Percentiles rank a stretch among this genome's conserved stretches.
These are phyloP conservation scores for Asteroscopus sphinx DNA, from an alignment of 2,888 invertebrate species.

Conservation along the genomic window DNA sequence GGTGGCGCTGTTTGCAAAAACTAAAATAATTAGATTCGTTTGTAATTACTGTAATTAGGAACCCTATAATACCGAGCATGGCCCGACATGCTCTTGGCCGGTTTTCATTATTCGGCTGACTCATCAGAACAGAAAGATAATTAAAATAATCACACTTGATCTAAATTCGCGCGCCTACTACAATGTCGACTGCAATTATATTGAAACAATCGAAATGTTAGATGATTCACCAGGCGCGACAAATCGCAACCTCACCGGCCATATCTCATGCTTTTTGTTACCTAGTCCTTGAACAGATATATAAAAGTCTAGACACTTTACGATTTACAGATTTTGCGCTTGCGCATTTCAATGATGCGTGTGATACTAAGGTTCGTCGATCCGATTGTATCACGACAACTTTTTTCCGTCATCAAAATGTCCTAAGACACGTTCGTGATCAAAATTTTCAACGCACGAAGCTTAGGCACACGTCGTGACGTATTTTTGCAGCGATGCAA, in stretches of 20 bases:
- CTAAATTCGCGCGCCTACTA: slow-evolving; percentile 64
- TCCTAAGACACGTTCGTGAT: slow-evolving; percentile 74
- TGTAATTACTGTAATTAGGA: too few relatives aligned
- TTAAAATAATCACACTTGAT: slow-evolving; percentile 11
- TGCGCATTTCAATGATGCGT: slow-evolving; percentile 85
- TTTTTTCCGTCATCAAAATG: slow-evolving; percentile 71
- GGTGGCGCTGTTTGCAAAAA: too few relatives aligned
- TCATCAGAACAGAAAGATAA: slow-evolving; percentile 9
- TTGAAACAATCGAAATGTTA: slow-evolving; percentile 47
- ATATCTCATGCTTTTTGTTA: slow-evolving; percentile 71
- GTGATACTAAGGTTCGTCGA: slow-evolving; percentile 82
- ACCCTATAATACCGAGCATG: too few relatives aligned
- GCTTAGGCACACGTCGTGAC: slow-evolving; percentile 67
- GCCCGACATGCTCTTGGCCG: too few relatives aligned
- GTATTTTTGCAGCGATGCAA: slow-evolving; percentile 83
- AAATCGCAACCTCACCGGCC: slow-evolving; percentile 69
- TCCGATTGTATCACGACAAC: slow-evolving; percentile 74
- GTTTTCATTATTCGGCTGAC: neutral
- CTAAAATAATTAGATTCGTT: too few relatives aligned
- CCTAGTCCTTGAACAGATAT: slow-evolving; percentile 77
- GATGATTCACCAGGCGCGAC: slow-evolving; percentile 73
- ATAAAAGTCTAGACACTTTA: slow-evolving; percentile 84
- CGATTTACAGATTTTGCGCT: slow-evolving; percentile 85
- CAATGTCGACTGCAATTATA: slow-evolving; percentile 69
- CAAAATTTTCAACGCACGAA: slow-evolving; percentile 85